Percentiles rank a stretch among this genome's conserved stretches.
Evolutionary conservation across 2,888 invertebrate genomes (phyloP).

Genomic region (Onthophagus sagittarius): DNA sequence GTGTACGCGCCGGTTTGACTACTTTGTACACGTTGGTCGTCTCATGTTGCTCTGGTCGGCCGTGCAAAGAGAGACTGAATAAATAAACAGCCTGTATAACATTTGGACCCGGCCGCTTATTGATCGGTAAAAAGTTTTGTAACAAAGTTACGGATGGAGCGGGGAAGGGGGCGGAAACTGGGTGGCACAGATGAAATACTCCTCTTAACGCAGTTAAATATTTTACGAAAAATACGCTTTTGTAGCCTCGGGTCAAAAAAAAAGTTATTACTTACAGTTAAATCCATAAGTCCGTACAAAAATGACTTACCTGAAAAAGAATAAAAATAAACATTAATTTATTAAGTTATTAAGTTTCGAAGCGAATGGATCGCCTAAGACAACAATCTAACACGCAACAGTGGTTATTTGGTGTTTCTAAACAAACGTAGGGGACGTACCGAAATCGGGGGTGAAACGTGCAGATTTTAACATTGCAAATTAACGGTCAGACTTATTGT

Average conservation of each 20-base stretch:
- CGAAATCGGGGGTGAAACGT: background rate
- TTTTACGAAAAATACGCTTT: constrained; percentile 19
- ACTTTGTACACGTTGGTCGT: constrained; percentile 5
- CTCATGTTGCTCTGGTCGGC: constrained; percentile 3
- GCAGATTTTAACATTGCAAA: constrained; percentile 11
- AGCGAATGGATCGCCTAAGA: constrained; percentile 5
- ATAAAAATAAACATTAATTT: too few relatives aligned
- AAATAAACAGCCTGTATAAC: constrained; percentile 24
- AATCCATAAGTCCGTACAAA: too few relatives aligned
- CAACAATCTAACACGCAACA: constrained; percentile 15
- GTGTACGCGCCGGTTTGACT: constrained; percentile 1
- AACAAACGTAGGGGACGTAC: too few relatives aligned
- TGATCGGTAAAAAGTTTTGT: constrained; percentile 24
- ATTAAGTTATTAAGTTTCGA: constrained; percentile 3
- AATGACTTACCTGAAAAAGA: background rate
- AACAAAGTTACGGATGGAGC: constrained; percentile 19
- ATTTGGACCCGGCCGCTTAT: constrained; percentile 23
- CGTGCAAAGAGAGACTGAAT: constrained; percentile 16
- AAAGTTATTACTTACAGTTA: too few relatives aligned
- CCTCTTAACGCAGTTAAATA: constrained; percentile 24
- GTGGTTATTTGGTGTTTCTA: constrained; percentile 7
- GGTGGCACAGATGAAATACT: constrained; percentile 22
- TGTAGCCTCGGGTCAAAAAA: background rate
- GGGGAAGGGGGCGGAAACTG: constrained; percentile 19
- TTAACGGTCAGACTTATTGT: constrained; percentile 3